Base-by-base conservation (phyloP, 2,797 vertebrate genomes). In the Molossus alvarezi region DNA sequence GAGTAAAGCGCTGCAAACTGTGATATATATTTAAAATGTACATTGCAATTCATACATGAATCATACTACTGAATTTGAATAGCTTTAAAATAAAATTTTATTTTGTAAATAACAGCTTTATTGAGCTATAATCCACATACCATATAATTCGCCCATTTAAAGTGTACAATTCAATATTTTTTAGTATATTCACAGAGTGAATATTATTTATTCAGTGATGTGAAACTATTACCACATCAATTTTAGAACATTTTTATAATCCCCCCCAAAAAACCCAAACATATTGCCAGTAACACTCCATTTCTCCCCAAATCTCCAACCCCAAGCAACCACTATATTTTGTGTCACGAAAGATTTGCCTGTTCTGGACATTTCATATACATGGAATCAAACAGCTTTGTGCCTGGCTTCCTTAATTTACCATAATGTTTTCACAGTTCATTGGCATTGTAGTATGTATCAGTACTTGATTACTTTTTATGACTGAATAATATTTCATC, bases 171-270 rank as follows among this genome's bases (percentile, higher is more conserved):
- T 25, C 33, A 94, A 15, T 92, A 14, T 9, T 67, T 88, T 73
- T 88, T 73, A 72, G 27, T 79, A 77, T 65, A 65, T 79, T 83
- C 64, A 67, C 20, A 90, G 15, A 53, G n/a, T 51, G 33, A 33
- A 33, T 33, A 33, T 33, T 33, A 33, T 33, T 33, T 33, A 33
- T 33, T 33, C 33, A 33, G 33, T 33, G 33, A 33, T 91, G 10
- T 73, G 21, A 37, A 83, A 58, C 57, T 72, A 53, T 67, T 25
- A 81, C 33, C n/a, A 75, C 29, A 89, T 69, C 58, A 88, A 87
- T 79, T 80, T 85, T 81, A 85, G 83, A 88, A 69, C 53, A 84
- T 75, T 88, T 33, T 51, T 25, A 71, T 84, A 37, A 91, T 41
- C n/a, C 37, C 45, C 1, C 55, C 57, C 85, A 75, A 27, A 69